phyloP scores from a whole-genome alignment of 1,140 invertebrate genomes.

The Drosophila santomea region DNA sequence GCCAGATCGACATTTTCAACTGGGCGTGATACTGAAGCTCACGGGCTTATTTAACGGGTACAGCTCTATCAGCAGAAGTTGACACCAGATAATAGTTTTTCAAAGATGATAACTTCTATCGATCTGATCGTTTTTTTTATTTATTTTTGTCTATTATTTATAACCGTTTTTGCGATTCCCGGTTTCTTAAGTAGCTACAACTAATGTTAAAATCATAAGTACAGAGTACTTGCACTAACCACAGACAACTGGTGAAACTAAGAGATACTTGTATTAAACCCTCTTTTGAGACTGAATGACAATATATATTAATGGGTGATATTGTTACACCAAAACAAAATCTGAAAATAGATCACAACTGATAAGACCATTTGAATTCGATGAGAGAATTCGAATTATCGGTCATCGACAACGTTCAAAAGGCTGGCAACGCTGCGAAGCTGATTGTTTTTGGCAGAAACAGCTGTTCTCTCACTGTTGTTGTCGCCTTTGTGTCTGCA shows the following conservation, averaged over 20 bases:
- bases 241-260: no score
- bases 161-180: no score
- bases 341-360: no score
- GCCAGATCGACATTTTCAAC: conserved; percentile 41
- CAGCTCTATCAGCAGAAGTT: conserved; percentile 11
- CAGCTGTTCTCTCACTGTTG: conserved; percentile 59
- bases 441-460: conserved; percentile 18
- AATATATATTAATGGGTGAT: no score
- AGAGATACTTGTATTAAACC: no score
- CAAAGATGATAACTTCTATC: background rate
- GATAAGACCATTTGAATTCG: conserved; percentile 13
- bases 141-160: no score
- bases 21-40: background rate
- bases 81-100: background rate
- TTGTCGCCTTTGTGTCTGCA: conserved; percentile 61
- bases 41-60: conserved; percentile 34
- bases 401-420: background rate
- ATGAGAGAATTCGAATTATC: background rate
- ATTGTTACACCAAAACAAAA: no score
- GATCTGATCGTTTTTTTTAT: conserved; percentile 4
- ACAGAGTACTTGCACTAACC: no score
- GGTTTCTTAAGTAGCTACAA: no score
- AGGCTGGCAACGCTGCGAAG: conserved; percentile 2
- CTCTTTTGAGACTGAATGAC: no score
- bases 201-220: no score